Evolutionary conservation across 1,140 invertebrate species (phyloP), one percentile per base, ranked within the genome.

Genomic region (Chlorops oryzae): DNA sequence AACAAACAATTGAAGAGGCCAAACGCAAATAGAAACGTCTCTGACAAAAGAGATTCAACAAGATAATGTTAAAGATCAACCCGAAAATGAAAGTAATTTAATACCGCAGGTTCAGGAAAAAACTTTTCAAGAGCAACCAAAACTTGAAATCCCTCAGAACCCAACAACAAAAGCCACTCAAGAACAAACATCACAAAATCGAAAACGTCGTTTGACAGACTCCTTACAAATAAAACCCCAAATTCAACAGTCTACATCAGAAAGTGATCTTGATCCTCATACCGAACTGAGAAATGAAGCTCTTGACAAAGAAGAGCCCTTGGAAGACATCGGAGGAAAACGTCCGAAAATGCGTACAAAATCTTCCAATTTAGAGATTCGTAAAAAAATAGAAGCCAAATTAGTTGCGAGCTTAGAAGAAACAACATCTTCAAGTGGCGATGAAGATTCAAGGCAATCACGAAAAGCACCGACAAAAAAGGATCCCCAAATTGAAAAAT

Each of bases 331-430:
- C 13, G 74, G 63, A 9, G 77, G 75, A 1, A 82, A 82, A 51
- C 66, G 76, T 10, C 74, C 76, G 54, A 80, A 76, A 44, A 65
- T 80, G 38, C 62, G 77, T 3, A 75, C 70, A 0, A 81, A 80
- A 54, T 62, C 65, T 2, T 59, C 76, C 0, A 78, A 83, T 56
- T 59, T 65, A 4, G 70, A 79, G 13, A 50, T 80, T 5, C 63
- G 80, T 15, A 78, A 77, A 44, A 80, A 77, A 34, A 68, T 82
- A 0, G 81, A 83, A 55, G 75, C 52, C 43, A 82, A 54, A 76
- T 79, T 66, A 53, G 59, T 58, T 3, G 56, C 76, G 49, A 73
- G 74, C 28, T 74, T 77, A 51, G 74, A 77, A 51, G 78, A 76
- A 18, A 82, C 76, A 57, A 68, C 64, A 0, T 67, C 66, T 6